Conservation (phyloP, 2,113 vertebrate species). For the Baryphthengus martii region DNA sequence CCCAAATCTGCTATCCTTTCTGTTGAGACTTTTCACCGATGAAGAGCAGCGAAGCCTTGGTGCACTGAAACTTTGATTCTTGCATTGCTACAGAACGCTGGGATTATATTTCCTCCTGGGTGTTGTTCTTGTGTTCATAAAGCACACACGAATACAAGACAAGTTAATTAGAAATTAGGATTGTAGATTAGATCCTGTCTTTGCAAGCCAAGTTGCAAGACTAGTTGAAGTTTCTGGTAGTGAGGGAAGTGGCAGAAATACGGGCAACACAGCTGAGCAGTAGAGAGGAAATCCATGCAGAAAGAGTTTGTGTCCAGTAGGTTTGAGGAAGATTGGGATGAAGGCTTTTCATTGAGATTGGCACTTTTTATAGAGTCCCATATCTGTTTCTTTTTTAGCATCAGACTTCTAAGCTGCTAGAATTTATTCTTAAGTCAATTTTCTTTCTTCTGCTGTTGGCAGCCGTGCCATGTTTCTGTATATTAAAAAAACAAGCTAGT, state of each 20-base stretch:
- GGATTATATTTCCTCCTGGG: not conserved
- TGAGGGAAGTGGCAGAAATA: not conserved
- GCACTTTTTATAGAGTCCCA: not conserved
- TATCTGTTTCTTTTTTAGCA: not conserved
- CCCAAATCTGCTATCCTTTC: not conserved
- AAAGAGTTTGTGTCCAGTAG: not conserved
- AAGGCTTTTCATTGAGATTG: not conserved
- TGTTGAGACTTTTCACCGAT: not conserved
- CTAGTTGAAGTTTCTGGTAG: not conserved
- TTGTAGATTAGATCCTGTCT: not conserved
- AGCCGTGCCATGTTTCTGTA: not conserved
- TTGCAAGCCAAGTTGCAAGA: not conserved
- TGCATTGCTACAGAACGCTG: accelerated
- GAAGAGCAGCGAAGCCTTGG: not conserved
- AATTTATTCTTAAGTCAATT: not conserved
- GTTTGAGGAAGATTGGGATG: not conserved
- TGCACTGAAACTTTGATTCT: not conserved
- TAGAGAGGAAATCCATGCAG: not conserved
- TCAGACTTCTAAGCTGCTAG: not conserved
- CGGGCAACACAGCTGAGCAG: not conserved
- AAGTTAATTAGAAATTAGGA: not conserved
- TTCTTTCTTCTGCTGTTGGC: not conserved
- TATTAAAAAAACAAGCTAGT: not conserved
- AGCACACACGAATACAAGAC: not conserved
- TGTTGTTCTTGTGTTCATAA: not conserved